Base-by-base conservation (phyloP, 2,888 invertebrate genomes). In the Coenonympha arcania region DNA sequence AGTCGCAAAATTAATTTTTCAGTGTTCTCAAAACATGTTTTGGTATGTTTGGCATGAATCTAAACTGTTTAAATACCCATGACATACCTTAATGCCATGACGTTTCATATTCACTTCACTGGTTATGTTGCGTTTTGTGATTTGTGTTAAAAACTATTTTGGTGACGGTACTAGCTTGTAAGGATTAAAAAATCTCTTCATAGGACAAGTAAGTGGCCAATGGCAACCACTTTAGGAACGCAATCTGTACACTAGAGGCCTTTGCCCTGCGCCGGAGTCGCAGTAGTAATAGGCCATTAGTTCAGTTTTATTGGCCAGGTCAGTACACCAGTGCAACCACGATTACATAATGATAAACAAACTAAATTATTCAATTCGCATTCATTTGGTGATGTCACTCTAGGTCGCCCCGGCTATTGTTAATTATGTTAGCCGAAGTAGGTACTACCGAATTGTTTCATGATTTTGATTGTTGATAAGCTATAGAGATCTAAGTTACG, bases 311-410 rank as follows among this genome's bases (percentile, higher is more conserved):
- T 61, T 60, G 53, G 56, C 56, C 56, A 61, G 58, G 58, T 59
- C 59, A 60, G 57, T 60, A 60, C 57, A 48, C 56, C 56, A 54
- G 56, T 52, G 54, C 56, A 47, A 51, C 57, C 56, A 48, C 53
- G 60, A 60, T 61, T 57, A 56, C 58, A 57, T 60, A 57, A 61
- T 56, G 53, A 57, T 60, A 61, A 60, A 57, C 55, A 54, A 59
- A 61, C 53, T 60, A 55, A 58, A 61, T 58, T 58, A 61, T 56
- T 57, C 54, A 52, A 57, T 61, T 57, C 34, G 55, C 52, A 56
- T 60, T 58, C 56, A 55, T 61, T 54, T 52, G 43, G 50, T 57
- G 58, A 59, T 57, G 57, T 62, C 58, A 60, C 48, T 45, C 45
- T 37, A 53, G 56, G 54, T 52, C 51, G 47, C 40, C 18, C 34